Conservation (phyloP, 1,140 invertebrate species). For the Drosophila nebulosa region DNA sequence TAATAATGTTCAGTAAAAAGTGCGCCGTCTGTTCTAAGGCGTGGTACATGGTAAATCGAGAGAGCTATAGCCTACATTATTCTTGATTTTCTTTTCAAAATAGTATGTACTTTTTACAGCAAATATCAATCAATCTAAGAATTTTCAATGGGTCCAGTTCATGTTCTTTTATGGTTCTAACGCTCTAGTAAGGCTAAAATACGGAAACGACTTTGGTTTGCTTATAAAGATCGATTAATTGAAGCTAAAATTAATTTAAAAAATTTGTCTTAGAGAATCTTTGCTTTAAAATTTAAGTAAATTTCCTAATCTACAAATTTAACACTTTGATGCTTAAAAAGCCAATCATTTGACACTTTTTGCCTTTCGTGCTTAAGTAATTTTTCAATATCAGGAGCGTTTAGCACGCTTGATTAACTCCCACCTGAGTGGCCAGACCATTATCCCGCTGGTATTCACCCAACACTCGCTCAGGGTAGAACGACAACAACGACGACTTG, state of each 20-base stretch:
- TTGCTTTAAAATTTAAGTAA: not conserved
- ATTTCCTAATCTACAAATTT: not conserved
- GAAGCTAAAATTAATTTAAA: no score
- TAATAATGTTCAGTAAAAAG: conserved; percentile 33
- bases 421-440: not conserved
- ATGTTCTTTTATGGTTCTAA: no score
- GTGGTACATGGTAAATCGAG: not conserved
- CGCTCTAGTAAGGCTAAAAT: no score
- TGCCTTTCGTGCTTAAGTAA: conserved; percentile 28
- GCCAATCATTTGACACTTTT: conserved; percentile 28
- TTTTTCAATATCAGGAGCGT: conserved; percentile 73
- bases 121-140: no score
- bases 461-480: conserved; percentile 2
- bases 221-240: no score
- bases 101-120: no score
- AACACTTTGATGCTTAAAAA: conserved; percentile 9
- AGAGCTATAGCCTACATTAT: no score
- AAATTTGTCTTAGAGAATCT: no score
- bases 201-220: no score
- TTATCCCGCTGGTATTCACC: not conserved
- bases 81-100: no score
- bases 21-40: not conserved
- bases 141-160: no score
- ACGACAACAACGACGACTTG: no score
- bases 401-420: conserved; percentile 73